Percentiles rank a stretch among this genome's conserved stretches.
These are phyloP conservation scores for Neogale vison DNA, from an alignment of 2,113 vertebrate species.

Conservation along the genomic window DNA sequence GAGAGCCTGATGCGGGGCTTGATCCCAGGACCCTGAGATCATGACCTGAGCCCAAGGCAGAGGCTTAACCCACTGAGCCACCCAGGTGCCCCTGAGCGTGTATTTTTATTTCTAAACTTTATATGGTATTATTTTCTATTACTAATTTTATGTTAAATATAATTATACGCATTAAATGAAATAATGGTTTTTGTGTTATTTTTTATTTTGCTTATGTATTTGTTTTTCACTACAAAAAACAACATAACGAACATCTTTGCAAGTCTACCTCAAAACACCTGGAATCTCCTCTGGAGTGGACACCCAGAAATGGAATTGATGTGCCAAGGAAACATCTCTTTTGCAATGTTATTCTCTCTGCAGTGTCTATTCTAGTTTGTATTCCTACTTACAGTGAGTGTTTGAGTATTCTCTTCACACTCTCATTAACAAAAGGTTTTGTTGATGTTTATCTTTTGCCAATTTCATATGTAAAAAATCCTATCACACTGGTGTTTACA, in stretches of 20 bases:
- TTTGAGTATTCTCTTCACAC: neutral
- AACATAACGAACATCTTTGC: neutral
- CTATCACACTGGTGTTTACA: neutral
- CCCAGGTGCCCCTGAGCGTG: too few relatives aligned
- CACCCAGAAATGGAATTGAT: neutral
- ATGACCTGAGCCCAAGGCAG: too few relatives aligned
- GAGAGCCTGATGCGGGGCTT: too few relatives aligned
- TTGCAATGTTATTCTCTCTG: neutral
- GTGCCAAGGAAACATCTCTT: neutral
- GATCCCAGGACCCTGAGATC: too few relatives aligned
- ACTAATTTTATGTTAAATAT: neutral
- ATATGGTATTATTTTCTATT: neutral
- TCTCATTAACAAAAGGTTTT: neutral
- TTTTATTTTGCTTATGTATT: neutral
- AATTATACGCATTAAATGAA: neutral
- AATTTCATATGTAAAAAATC: neutral
- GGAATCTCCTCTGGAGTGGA: neutral
- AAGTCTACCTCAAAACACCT: neutral
- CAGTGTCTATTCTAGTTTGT: neutral
- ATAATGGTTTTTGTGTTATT: neutral
- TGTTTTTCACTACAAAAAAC: neutral
- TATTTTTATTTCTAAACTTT: neutral
- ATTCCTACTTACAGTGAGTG: neutral
- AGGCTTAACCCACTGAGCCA: too few relatives aligned
- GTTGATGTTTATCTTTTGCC: neutral